phyloP scores from a whole-genome alignment of 2,888 invertebrate genomes.

The Rhopalosiphum nymphaeae region DNA sequence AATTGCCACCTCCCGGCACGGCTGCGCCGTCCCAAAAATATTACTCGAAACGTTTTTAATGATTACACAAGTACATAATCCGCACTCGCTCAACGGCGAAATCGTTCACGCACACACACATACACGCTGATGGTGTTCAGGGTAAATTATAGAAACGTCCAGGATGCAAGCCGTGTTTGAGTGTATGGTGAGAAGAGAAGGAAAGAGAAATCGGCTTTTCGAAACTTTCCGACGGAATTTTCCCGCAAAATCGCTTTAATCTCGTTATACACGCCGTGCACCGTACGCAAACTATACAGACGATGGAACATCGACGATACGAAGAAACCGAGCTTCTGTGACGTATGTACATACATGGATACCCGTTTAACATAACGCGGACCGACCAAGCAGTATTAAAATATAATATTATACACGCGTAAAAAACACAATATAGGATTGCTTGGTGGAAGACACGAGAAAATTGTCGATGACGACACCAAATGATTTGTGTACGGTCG shows the following conservation, averaged over 20 bases:
- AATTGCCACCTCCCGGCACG: conserved; percentile 24
- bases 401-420: neutral
- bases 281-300: neutral
- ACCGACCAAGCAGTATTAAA: neutral
- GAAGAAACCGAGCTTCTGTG: neutral
- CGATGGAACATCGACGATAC: neutral
- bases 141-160: neutral
- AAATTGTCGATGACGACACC: neutral
- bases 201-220: neutral
- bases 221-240: neutral
- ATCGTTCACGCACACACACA: neutral
- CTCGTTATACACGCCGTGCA: neutral
- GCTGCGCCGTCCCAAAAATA: neutral
- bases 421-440: neutral
- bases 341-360: neutral
- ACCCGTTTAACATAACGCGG: neutral
- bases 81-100: neutral
- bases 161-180: too few relatives aligned
- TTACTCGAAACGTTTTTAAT: conserved; percentile 51
- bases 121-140: neutral
- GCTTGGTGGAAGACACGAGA: neutral
- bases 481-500: neutral
- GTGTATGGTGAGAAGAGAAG: too few relatives aligned
- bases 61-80: neutral
- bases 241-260: neutral